Evolutionary conservation across 2,888 invertebrate genomes (phyloP).

Genomic region (Ormyrus nitidulus): DNA sequence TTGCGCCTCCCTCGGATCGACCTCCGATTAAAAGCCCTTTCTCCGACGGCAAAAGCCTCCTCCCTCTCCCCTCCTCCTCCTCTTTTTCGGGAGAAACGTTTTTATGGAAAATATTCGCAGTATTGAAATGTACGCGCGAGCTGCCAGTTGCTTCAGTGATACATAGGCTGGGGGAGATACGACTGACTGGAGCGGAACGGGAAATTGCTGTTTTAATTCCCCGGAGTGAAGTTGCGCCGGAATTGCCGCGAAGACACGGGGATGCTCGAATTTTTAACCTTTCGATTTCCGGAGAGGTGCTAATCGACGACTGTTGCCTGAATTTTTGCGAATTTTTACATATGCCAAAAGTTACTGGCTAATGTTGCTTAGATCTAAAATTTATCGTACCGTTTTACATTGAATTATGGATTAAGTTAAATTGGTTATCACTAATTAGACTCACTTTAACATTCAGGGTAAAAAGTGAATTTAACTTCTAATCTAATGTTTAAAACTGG

Average conservation of each 20-base stretch:
- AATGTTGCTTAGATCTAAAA: too few relatives aligned
- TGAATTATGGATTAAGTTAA: too few relatives aligned
- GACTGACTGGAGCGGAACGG: not conserved
- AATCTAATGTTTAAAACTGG: too few relatives aligned
- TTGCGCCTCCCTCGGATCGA: constrained; percentile 34
- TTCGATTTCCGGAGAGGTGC: not conserved
- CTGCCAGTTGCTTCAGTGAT: not conserved
- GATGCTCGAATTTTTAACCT: constrained; percentile 1
- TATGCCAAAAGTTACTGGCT: too few relatives aligned
- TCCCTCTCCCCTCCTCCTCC: not conserved
- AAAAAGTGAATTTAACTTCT: too few relatives aligned
- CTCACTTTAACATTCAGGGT: too few relatives aligned
- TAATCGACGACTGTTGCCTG: constrained; percentile 1
- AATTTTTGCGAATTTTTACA: too few relatives aligned
- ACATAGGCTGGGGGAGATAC: not conserved
- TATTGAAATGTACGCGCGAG: not conserved
- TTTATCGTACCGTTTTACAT: too few relatives aligned
- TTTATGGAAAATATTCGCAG: not conserved
- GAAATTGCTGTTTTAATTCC: constrained; percentile 3
- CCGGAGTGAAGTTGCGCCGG: constrained; percentile 13
- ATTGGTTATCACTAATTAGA: too few relatives aligned
- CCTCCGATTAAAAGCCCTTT: constrained; percentile 51
- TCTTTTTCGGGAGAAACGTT: not conserved
- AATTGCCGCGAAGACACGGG: not conserved
- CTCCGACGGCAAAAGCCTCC: constrained; percentile 1